phyloP scores from a whole-genome alignment of 2,113 vertebrate genomes.

The Salvelinus fontinalis region DNA sequence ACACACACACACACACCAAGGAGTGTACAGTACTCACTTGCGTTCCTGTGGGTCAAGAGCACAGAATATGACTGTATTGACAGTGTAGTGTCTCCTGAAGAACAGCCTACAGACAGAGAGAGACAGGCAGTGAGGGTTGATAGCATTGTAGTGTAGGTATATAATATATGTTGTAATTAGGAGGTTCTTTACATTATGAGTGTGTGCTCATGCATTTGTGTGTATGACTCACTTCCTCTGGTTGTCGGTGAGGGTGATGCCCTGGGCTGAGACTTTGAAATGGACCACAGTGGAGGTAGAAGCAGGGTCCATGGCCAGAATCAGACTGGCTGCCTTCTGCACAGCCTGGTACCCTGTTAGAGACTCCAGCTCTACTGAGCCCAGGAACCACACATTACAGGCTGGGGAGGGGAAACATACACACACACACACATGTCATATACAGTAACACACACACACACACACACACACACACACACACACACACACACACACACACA shows the following conservation, averaged over 20 bases:
- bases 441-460: conserved; percentile 6
- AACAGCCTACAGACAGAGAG: conserved; percentile 78
- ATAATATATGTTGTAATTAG: too few relatives aligned
- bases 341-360: conserved; percentile 91
- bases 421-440: neutral
- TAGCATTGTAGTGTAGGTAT: too few relatives aligned
- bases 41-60: conserved; percentile 90
- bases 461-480: neutral
- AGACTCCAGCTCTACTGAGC: conserved; percentile 91
- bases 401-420: conserved; percentile 66
- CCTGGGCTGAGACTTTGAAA: conserved; percentile 95
- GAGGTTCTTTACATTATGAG: conserved; percentile 3
- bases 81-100: conserved; percentile 91
- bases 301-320: conserved; percentile 77
- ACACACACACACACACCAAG: neutral
- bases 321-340: conserved; percentile 86
- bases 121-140: neutral
- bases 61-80: conserved; percentile 90
- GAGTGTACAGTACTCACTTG: conserved; percentile 81
- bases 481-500: conserved; percentile 3
- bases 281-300: conserved; percentile 87
- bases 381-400: conserved; percentile 95
- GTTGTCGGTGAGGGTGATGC: conserved; percentile 95
- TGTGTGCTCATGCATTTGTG: neutral
- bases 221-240: conserved; percentile 88